These are phyloP conservation scores for Trichosurus vulpecula DNA, from an alignment of 2,797 vertebrate species.

Conservation along the genomic window DNA sequence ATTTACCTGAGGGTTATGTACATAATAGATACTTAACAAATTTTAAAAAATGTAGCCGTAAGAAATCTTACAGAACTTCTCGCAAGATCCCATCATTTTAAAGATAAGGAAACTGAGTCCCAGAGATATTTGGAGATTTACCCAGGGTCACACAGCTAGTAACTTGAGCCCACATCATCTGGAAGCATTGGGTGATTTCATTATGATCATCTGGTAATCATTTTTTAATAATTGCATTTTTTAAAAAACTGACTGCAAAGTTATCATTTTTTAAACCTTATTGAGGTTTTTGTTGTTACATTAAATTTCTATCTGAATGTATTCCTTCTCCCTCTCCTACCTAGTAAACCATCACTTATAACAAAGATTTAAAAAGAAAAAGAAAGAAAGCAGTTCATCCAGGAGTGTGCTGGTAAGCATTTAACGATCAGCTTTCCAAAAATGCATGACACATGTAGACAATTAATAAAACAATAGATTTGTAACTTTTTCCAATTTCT, in stretches of 20 bases:
- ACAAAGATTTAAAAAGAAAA: not conserved
- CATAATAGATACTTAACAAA: not conserved
- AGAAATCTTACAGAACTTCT: constrained; percentile 7
- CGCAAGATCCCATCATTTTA: constrained; percentile 8
- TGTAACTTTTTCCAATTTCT: not conserved
- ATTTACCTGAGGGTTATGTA: not conserved
- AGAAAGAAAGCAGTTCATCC: not conserved
- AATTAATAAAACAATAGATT: not conserved
- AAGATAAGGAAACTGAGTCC: not conserved
- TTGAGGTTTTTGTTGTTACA: not conserved
- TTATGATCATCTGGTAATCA: not conserved
- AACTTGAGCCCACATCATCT: not conserved
- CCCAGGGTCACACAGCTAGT: not conserved
- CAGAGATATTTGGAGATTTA: not conserved
- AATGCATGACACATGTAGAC: not conserved
- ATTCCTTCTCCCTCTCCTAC: not conserved
- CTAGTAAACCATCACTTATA: not conserved
- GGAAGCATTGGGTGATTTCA: not conserved
- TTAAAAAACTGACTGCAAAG: not conserved
- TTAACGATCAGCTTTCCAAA: not conserved
- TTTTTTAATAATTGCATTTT: not conserved
- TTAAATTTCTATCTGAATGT: not conserved
- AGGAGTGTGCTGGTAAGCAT: not conserved
- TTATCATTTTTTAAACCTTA: not conserved
- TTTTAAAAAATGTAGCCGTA: not conserved